Evolutionary conservation across 2,888 invertebrate genomes (phyloP), one percentile per base, ranked within the genome.

Genomic region (Leucania comma): DNA sequence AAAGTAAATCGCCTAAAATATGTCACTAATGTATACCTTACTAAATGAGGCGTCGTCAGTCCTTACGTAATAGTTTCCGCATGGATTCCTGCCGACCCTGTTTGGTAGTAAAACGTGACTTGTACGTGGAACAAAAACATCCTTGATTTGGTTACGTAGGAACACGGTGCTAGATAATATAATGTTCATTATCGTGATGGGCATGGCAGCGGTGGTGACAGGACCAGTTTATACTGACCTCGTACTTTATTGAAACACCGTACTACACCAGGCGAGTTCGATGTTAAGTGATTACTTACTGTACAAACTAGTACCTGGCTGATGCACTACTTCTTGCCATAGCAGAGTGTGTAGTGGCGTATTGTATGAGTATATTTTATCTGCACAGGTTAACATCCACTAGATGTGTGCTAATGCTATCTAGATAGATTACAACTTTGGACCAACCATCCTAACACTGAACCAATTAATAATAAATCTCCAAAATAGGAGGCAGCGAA

Each of bases 51-150:
- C 42, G 32, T 24, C n/a, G 12, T 6, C 4, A 53, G 35, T 14
- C 12, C 22, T 24, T 12, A 35, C 42, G 10, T 46, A 51, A n/a
- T 35, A 38, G 22, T 17, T 73, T 62, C 74, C 51, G 22, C 20
- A 6, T 46, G 22, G 46, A 74, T 54, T 35, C 35, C 65, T 54
- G 26, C 12, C 20, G 10, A 24, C 38, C 24, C 62, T 35, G 64
- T 29, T 74, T 54, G 65, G 53, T 14, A 64, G 5, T 54, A 54
- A 14, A 54, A 63, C 26, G 42, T 53, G 42, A 46, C 1, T 63
- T 26, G 63, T 63, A 9, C 26, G 35, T 26, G 22, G 54, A 64
- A 54, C 54, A 29, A 42, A 32, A 63, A 42, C 64, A 53, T 74
- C 29, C 24, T 50, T 50, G 22, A 38, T 72, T 5, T 29, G 2